Percentiles rank a stretch among this genome's conserved stretches.
Conservation (phyloP, 2,888 invertebrate species). For the Athalia cordata region DNA sequence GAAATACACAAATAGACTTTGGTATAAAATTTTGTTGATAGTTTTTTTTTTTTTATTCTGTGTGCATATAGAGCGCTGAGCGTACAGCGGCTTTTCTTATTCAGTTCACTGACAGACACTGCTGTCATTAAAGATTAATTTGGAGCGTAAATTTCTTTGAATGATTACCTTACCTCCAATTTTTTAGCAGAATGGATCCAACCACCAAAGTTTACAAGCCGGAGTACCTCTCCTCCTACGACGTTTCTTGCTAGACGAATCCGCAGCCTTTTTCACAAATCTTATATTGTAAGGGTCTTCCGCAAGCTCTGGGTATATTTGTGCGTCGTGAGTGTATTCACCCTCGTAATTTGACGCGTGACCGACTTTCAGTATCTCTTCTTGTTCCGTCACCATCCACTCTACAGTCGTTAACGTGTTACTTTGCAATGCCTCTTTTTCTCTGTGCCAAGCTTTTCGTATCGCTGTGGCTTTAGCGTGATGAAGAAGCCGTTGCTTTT, state of each 20-base stretch:
- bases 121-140: constrained; percentile 20
- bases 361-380: constrained; percentile 91
- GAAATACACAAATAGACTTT: constrained; percentile 81
- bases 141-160: constrained; percentile 15
- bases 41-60: constrained; percentile 73
- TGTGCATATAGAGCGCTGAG: constrained; percentile 73
- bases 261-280: constrained; percentile 88
- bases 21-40: constrained; percentile 75
- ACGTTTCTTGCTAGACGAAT: constrained; percentile 81
- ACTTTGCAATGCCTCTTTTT: constrained; percentile 87
- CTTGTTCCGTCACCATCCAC: constrained; percentile 92
- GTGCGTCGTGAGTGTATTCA: constrained; percentile 93
- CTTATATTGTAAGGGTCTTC: constrained; percentile 97
- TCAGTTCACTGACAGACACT: constrained; percentile 35
- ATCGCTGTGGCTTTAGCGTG: constrained; percentile 92
- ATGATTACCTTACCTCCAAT: constrained; percentile 45
- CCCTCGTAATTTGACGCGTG: constrained; percentile 91
- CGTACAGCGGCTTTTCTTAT: constrained; percentile 54
- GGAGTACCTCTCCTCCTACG: constrained; percentile 81
- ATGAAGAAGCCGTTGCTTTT: constrained; percentile 90
- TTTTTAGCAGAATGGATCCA: constrained; percentile 70
- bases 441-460: constrained; percentile 94
- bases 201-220: constrained; percentile 74
- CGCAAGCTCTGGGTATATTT: constrained; percentile 92
- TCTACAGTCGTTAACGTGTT: constrained; percentile 86